phyloP scores from a whole-genome alignment of 1,140 invertebrate genomes.

The Tetraneura akinire region DNA sequence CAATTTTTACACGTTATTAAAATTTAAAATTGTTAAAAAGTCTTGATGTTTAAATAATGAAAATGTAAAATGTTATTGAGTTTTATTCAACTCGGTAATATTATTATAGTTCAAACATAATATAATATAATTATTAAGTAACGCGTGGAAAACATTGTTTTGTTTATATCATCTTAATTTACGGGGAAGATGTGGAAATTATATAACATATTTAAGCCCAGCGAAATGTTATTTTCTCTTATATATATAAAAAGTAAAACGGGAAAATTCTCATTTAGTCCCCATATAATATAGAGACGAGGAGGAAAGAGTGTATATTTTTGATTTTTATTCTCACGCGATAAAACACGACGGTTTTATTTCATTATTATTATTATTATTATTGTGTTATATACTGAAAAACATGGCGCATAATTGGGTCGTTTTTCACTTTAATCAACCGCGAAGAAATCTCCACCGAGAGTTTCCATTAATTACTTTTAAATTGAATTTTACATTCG shows the following conservation, averaged over 20 bases:
- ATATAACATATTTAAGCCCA: background rate
- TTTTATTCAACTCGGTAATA: too few relatives aligned
- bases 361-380: constrained; percentile 21
- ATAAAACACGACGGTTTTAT: constrained; percentile 31
- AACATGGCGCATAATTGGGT: constrained; percentile 30
- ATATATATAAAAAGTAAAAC: constrained; percentile 29
- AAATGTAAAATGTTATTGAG: too few relatives aligned
- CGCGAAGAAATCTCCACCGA: constrained; percentile 25
- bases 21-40: too few relatives aligned
- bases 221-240: constrained; percentile 6
- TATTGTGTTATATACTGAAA: background rate
- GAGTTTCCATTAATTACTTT: constrained; percentile 49
- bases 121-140: background rate
- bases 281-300: background rate
- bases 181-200: background rate
- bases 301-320: background rate
- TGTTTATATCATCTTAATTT: background rate
- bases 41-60: too few relatives aligned
- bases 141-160: background rate
- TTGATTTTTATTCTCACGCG: constrained; percentile 42
- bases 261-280: constrained; percentile 27
- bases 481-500: constrained; percentile 48
- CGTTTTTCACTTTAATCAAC: constrained; percentile 47
- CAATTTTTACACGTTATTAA: too few relatives aligned
- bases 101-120: background rate